Percentiles rank a stretch among this genome's conserved stretches.
Evolutionary conservation across 2,888 invertebrate species (phyloP).

Genomic region (Leptinotarsa peninsularis): DNA sequence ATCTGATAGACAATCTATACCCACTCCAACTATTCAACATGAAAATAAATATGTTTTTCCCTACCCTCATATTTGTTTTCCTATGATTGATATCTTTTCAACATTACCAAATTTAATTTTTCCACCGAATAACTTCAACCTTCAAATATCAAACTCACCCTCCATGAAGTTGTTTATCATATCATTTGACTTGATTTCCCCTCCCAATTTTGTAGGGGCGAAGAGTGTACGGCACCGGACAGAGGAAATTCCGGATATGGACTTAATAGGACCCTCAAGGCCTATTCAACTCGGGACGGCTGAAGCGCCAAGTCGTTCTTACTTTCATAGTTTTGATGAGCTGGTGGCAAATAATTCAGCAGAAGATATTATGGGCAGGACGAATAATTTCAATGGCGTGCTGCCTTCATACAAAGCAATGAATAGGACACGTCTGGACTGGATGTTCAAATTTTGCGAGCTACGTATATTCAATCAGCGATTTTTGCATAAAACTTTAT

Average conservation of each 20-base stretch:
- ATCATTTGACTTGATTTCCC: conserved; percentile 61
- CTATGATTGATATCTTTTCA: too few relatives aligned
- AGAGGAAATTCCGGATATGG: conserved; percentile 61
- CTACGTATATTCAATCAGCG: too few relatives aligned
- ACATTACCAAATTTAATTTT: too few relatives aligned
- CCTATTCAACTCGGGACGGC: conserved; percentile 53
- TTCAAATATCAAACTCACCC: not conserved
- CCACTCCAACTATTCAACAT: too few relatives aligned
- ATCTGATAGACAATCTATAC: too few relatives aligned
- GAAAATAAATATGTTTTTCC: too few relatives aligned
- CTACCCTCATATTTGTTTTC: too few relatives aligned
- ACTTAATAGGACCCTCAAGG: conserved; percentile 64
- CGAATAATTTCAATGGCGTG: not conserved
- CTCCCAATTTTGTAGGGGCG: conserved; percentile 54
- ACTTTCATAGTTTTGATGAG: conserved; percentile 3
- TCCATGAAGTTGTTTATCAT: conserved; percentile 48
- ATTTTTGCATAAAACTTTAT: too few relatives aligned
- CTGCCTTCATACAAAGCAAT: too few relatives aligned
- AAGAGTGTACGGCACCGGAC: conserved; percentile 58
- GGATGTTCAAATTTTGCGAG: too few relatives aligned
- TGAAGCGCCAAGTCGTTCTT: not conserved
- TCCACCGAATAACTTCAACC: not conserved
- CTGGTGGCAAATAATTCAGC: not conserved
- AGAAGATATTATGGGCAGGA: not conserved
- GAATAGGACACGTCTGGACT: too few relatives aligned